phyloP scores from a whole-genome alignment of 2,888 invertebrate genomes.

The Polydrusus cervinus region DNA sequence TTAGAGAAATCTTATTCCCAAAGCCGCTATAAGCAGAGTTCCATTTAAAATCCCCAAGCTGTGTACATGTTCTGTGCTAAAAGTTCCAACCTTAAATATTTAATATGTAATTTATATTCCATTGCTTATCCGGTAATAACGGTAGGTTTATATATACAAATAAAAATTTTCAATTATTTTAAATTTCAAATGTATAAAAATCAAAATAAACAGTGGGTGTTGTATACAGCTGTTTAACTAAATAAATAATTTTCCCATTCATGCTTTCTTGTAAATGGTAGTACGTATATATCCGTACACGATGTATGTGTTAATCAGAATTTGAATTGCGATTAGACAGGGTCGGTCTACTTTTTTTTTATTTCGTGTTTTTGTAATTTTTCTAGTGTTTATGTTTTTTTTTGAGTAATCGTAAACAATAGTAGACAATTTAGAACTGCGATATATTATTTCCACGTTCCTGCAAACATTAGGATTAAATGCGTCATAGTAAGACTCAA shows the following conservation, averaged over 20 bases:
- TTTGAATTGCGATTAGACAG: constrained; percentile 36
- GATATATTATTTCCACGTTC: too few relatives aligned
- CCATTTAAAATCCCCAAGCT: too few relatives aligned
- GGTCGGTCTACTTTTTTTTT: too few relatives aligned
- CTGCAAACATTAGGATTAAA: too few relatives aligned
- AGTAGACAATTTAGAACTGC: too few relatives aligned
- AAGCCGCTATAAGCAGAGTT: too few relatives aligned
- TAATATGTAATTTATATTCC: constrained; percentile 16
- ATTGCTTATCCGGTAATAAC: neutral
- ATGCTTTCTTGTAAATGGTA: constrained; percentile 49
- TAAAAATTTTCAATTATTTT: constrained; percentile 22
- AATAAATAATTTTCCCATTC: constrained; percentile 54
- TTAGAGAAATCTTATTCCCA: too few relatives aligned
- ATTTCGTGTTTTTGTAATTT: too few relatives aligned
- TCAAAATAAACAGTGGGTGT: constrained; percentile 34
- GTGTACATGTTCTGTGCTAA: too few relatives aligned
- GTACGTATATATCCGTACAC: constrained; percentile 36
- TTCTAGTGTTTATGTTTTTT: too few relatives aligned
- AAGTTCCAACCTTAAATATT: neutral
- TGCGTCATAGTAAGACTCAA: too few relatives aligned
- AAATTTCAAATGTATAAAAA: constrained; percentile 31
- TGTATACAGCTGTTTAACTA: constrained; percentile 35
- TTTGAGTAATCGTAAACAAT: too few relatives aligned
- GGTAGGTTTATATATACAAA: constrained; percentile 7
- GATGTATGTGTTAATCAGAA: constrained; percentile 43